phyloP scores from a whole-genome alignment of 2,888 invertebrate genomes.

The Abrostola triplasia region DNA sequence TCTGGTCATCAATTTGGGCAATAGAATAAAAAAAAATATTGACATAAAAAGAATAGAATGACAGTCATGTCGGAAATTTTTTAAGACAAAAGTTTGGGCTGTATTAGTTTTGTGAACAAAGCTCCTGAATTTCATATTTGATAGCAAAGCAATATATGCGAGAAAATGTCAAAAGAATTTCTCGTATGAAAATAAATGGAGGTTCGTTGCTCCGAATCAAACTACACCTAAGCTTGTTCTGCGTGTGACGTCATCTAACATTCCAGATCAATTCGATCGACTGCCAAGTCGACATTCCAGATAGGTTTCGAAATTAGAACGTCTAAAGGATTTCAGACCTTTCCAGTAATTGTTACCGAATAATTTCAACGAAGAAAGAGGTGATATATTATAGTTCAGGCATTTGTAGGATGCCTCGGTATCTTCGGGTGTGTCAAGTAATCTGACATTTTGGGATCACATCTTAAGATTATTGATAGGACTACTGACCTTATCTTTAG shows the following conservation, averaged over 20 bases:
- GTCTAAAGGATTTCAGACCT: background rate
- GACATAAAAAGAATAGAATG: too few relatives aligned
- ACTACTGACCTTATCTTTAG: background rate
- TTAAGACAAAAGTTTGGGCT: too few relatives aligned
- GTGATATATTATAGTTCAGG: background rate
- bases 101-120: too few relatives aligned
- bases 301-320: conserved; percentile 1
- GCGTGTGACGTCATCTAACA: background rate
- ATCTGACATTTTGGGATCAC: background rate
- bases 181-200: too few relatives aligned
- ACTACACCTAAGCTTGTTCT: too few relatives aligned
- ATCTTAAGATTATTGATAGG: background rate
- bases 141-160: too few relatives aligned
- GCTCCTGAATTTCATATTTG: too few relatives aligned
- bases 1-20: too few relatives aligned
- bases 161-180: too few relatives aligned
- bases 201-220: too few relatives aligned
- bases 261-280: background rate
- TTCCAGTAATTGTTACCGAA: background rate
- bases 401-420: conserved; percentile 1
- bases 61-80: too few relatives aligned
- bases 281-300: background rate
- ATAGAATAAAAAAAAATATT: too few relatives aligned
- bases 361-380: background rate
- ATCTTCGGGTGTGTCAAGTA: background rate